Evolutionary conservation across 2,888 invertebrate species (phyloP).

Genomic region (Scaptomyza parva): DNA sequence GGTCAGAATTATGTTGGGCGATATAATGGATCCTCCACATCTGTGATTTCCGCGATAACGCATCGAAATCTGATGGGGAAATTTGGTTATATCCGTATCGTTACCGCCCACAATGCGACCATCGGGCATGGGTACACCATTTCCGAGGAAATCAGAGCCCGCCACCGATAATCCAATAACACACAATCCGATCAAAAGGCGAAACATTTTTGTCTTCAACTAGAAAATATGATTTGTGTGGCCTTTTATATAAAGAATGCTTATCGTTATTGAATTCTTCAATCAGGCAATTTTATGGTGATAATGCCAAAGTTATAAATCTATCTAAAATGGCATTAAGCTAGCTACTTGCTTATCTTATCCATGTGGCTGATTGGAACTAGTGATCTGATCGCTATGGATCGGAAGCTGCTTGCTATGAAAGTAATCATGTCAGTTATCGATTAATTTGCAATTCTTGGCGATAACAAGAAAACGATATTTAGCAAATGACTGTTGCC

Average conservation of each 20-base stretch:
- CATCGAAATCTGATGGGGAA: conserved; percentile 81
- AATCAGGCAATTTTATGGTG: conserved; percentile 5
- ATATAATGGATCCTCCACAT: conserved; percentile 76
- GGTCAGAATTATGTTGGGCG: conserved; percentile 59
- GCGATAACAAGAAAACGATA: conserved; percentile 3
- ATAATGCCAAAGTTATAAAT: conserved; percentile 42
- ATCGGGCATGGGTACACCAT: conserved; percentile 62
- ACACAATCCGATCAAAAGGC: conserved; percentile 55
- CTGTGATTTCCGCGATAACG: conserved; percentile 71
- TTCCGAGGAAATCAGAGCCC: conserved; percentile 30
- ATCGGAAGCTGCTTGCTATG: conserved; percentile 7
- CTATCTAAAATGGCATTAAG: conserved; percentile 8
- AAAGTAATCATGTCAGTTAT: neutral
- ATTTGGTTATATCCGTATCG: conserved; percentile 53
- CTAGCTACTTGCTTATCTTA: conserved; percentile 37
- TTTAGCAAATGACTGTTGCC: neutral
- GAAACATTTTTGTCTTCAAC: conserved; percentile 59
- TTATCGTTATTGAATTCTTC: conserved; percentile 16
- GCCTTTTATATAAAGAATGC: conserved; percentile 36
- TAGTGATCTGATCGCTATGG: neutral
- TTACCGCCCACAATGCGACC: conserved; percentile 79
- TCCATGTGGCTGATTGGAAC: conserved; percentile 12
- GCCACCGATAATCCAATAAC: conserved; percentile 43
- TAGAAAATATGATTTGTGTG: conserved; percentile 17
- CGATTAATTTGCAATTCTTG: neutral